Base-by-base conservation (phyloP, 1,140 invertebrate genomes). In the Solenopsis invicta region DNA sequence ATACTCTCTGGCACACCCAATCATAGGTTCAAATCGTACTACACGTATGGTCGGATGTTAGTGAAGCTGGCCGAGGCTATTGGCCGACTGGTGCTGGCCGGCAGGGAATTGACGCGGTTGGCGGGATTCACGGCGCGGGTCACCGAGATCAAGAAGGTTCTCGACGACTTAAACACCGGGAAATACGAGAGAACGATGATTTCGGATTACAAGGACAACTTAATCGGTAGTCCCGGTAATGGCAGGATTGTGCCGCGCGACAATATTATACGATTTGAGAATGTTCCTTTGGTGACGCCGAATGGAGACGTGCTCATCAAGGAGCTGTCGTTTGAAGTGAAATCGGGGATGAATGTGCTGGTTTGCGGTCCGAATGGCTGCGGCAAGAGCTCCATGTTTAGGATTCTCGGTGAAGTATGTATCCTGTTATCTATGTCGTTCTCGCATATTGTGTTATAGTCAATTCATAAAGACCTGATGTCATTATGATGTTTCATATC, bases 341-440 rank as follows among this genome's bases (percentile, higher is more conserved):
- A 97, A 95, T 99, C 99, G 0, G 99, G 99, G 41, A 98, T 98
- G 95, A 99, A 99, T 96, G 99, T 99, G 0, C 95, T 99, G 5
- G 98, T 99, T 0, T 99, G 98, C 95, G 99, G 99, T 0, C 99
- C 99, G 18, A 99, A 99, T 94, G 99, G 99, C 1, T 99, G 99
- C 95, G 99, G 99, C 66, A 99, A 99, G 96, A 99, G 98, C 87
- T 99, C 98, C 5, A 96, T 99, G 81, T 99, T 99, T 96, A 96
- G 99, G 87, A 97, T 99, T 92, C 96, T 99, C 4, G 99, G 99
- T 61, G 99, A 99, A 95, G 97, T 97, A 94, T 93, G 89, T 94
- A 37, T 34, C 75, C 54, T 54, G 0, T 13, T 77, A 62, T 62
- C 24, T 69, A 10, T 50, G 67, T 21, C 72, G 13, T 78, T 61